These are phyloP conservation scores for Acomys russatus DNA, from an alignment of 2,797 vertebrate species.

Conservation along the genomic window DNA sequence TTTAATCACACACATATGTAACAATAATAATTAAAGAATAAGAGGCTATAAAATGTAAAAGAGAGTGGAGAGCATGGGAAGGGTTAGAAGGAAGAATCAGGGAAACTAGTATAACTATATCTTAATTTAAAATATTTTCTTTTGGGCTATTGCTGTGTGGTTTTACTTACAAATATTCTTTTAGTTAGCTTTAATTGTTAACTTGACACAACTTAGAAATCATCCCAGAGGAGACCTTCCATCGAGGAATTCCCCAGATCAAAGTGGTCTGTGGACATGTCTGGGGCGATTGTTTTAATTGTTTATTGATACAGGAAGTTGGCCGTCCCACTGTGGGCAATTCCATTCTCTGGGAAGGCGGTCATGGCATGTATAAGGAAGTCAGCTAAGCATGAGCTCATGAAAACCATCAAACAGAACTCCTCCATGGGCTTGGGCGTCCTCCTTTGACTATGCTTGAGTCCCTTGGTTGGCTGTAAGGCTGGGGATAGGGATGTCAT, in stretches of 20 bases:
- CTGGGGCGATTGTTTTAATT: not conserved
- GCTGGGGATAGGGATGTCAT: rapidly evolving
- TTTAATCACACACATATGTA: not conserved
- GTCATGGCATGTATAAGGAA: not conserved
- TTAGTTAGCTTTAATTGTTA: not conserved
- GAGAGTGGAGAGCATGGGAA: no score
- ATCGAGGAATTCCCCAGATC: not conserved
- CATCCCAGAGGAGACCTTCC: not conserved
- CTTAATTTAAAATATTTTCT: not conserved
- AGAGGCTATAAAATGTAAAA: not conserved
- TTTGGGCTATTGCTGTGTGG: no score
- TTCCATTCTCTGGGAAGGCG: not conserved
- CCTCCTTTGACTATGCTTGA: not conserved
- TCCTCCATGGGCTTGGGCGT: not conserved
- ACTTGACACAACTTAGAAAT: not conserved
- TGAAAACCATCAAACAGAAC: not conserved
- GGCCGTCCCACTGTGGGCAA: not conserved
- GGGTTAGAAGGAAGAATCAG: not conserved
- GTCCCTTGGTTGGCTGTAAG: not conserved
- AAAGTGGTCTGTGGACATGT: not conserved
- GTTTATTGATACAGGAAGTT: not conserved
- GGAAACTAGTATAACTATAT: not conserved
- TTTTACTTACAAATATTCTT: not conserved
- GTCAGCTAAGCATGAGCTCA: not conserved
- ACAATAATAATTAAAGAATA: not conserved